Base-by-base conservation (phyloP, 2,113 vertebrate genomes). In the Lates calcarifer region DNA sequence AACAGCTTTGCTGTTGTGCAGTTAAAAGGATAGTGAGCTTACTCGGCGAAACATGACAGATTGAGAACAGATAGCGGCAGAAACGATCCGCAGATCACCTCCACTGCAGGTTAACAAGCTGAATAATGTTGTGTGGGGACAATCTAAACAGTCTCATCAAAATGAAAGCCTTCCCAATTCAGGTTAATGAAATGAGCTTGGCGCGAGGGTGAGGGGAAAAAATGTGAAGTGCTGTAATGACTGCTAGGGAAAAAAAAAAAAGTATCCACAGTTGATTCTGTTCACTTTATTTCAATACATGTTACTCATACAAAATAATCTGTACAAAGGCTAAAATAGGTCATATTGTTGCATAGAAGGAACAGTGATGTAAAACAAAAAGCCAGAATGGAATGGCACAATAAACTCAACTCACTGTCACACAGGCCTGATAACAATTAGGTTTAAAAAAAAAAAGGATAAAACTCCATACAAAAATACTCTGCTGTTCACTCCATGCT, bases 281-380 rank as follows among this genome's bases (percentile, higher is more conserved):
- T 89, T 93, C 86, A 84, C 86, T 96, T 96, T 95, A 96, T 96
- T 96, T 95, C 89, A 92, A 81, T 94, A 92, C 76, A 91, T 94
- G 81, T 94, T 91, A 91, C 93, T 95, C 90, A 94, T 95, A 95
- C 89, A 96, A 96, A 96, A 95, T 94, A 84, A 93, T 94, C 94
- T 93, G 86, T 95, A 95, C 94, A 95, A 96, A 95, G 94, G 90
- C 87, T 93, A 94, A 94, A 94, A 90, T 95, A 95, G 91, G 86
- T 90, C 93, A 79, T 91, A 60, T 92, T 85, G 85, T 93, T 96
- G 95, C 94, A 96, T 95, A 96, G 95, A 95, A 95, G 91, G 85
- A 95, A 94, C 89, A 95, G 91, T 90, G 92, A 88, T 91, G 88
- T 89, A 86, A 93, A 94, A 77, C 45, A 85, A 90, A 90, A 89